These are phyloP conservation scores for Pachypanchax playfairii DNA, from an alignment of 2,113 vertebrate genomes.

Conservation along the genomic window DNA sequence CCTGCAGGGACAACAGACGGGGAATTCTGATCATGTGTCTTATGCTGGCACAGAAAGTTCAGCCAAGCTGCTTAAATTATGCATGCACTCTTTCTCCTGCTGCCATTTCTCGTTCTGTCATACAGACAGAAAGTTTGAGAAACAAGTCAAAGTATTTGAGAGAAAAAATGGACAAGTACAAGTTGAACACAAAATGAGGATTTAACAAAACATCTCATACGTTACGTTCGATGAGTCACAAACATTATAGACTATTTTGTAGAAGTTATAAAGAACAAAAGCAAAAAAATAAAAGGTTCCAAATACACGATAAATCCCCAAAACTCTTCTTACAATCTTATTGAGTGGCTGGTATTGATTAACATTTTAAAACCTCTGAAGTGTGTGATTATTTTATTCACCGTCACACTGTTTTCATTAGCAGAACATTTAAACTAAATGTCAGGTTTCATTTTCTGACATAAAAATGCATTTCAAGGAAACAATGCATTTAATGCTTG, in stretches of 20 bases:
- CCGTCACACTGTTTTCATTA: constrained; percentile 6
- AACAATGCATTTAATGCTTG: constrained; percentile 1
- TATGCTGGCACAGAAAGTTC: constrained; percentile 21
- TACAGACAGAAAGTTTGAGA: constrained; percentile 13
- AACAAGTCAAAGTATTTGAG: constrained; percentile 5
- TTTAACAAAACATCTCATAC: not conserved
- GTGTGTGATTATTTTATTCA: not conserved
- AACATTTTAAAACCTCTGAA: constrained; percentile 10
- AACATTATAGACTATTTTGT: not conserved
- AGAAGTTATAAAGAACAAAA: constrained; percentile 2
- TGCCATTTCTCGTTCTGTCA: constrained; percentile 14
- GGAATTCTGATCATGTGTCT: constrained; percentile 43
- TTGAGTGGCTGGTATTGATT: constrained; percentile 17
- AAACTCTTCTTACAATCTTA: not conserved
- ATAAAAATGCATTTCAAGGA: not conserved
- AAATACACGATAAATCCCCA: not conserved
- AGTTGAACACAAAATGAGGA: constrained; percentile 3
- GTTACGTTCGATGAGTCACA: constrained; percentile 4
- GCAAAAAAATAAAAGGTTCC: not conserved
- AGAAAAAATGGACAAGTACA: constrained; percentile 4
- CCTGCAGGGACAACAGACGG: constrained; percentile 37
- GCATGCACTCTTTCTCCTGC: constrained; percentile 37
- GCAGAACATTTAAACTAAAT: not conserved
- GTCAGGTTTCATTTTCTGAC: not conserved
- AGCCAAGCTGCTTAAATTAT: constrained; percentile 55